These are phyloP conservation scores for Peromyscus eremicus DNA, from an alignment of 2,797 vertebrate species.

Conservation along the genomic window DNA sequence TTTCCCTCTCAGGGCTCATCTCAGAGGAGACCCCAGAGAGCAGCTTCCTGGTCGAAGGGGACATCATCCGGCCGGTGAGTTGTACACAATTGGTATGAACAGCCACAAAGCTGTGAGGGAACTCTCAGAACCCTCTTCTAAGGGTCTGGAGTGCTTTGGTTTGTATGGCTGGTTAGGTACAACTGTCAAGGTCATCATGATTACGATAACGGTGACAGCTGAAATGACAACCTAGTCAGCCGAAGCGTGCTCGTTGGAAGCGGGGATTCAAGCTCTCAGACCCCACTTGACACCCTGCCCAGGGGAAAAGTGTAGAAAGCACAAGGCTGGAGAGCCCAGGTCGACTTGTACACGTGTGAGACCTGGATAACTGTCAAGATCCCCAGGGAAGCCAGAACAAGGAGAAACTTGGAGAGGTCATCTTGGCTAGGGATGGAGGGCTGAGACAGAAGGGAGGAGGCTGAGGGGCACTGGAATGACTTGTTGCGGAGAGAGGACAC, in stretches of 20 bases:
- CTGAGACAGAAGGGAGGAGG: background rate
- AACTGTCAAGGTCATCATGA: background rate
- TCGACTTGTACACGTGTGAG: background rate
- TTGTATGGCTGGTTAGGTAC: background rate
- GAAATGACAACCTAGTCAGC: background rate
- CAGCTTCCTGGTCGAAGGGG: slow-evolving; percentile 83
- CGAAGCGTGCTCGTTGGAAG: slow-evolving; percentile 11
- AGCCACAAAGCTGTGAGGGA: background rate
- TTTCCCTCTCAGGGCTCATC: slow-evolving; percentile 75
- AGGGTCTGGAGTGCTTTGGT: background rate
- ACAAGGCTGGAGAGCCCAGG: background rate
- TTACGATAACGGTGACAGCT: background rate
- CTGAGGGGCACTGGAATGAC: background rate
- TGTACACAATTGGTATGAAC: background rate
- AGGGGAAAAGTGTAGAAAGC: background rate
- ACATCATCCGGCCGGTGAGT: slow-evolving; percentile 83
- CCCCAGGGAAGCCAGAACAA: background rate
- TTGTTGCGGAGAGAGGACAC: background rate
- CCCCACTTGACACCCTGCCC: background rate
- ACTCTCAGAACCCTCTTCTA: background rate
- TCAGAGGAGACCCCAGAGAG: slow-evolving; percentile 77
- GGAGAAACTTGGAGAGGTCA: background rate
- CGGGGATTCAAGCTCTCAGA: background rate
- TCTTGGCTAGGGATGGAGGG: background rate
- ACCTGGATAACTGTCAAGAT: fast-evolving